A percentile compares a stretch with the other conserved stretches of the same genome.
phyloP scores from a whole-genome alignment of 2,797 vertebrate species.

The Lepilemur ruficaudatus region DNA sequence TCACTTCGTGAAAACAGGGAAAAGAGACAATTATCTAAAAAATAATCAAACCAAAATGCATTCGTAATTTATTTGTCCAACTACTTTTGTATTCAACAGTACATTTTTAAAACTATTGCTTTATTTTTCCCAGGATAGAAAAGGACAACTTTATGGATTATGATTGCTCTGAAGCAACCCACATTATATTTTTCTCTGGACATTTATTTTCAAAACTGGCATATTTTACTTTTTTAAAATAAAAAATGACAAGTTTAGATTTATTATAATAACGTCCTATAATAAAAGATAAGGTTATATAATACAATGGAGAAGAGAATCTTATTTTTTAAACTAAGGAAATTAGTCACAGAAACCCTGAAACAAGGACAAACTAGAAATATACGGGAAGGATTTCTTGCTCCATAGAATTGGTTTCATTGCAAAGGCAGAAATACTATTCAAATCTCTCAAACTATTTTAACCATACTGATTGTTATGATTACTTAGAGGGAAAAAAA shows the following conservation, averaged over 20 bases:
- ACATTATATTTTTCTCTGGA: background rate
- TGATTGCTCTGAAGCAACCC: background rate
- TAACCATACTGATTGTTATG: background rate
- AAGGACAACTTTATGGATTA: background rate
- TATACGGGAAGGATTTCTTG: background rate
- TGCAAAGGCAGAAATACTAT: background rate
- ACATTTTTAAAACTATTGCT: conserved; percentile 1
- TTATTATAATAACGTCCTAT: background rate
- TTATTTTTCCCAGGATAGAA: conserved; percentile 37
- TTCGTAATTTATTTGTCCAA: conserved; percentile 49
- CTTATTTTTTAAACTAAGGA: background rate
- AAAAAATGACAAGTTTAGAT: background rate
- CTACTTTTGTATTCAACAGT: background rate
- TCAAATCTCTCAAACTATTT: conserved; percentile 51
- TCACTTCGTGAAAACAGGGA: conserved; percentile 16
- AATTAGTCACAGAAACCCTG: background rate
- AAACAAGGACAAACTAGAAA: background rate
- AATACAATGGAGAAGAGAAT: background rate
- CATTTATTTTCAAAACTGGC: conserved; percentile 19
- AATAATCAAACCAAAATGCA: conserved; percentile 30
- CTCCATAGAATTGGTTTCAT: background rate
- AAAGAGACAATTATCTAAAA: conserved; percentile 47
- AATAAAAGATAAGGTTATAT: background rate
- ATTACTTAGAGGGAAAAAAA: conserved; percentile 41
- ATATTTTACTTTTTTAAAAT: background rate